Evolutionary conservation across 2,113 vertebrate species (phyloP).

Genomic region (Phrynosoma platyrhinos): DNA sequence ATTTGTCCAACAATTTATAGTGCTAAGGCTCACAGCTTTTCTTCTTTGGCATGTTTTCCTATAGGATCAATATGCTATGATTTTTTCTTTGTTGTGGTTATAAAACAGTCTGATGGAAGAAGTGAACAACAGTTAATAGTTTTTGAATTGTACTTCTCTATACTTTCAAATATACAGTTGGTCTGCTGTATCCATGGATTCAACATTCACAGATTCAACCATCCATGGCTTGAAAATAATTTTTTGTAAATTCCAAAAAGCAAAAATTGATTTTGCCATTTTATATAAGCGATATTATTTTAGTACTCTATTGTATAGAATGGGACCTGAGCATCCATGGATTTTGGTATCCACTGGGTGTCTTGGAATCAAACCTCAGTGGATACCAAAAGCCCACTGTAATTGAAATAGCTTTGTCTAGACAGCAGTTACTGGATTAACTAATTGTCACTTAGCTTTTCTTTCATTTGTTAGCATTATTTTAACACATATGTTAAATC

Average conservation of each 20-base stretch:
- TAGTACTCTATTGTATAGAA: no score
- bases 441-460: slow-evolving; percentile 31
- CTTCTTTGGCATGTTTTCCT: neutral
- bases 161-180: no score
- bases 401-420: slow-evolving; percentile 2
- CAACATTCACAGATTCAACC: no score
- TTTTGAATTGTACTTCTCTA: neutral
- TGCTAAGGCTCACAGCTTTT: neutral
- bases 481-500: slow-evolving; percentile 39
- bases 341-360: no score
- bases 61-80: neutral
- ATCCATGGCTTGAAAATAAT: no score
- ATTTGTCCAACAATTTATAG: neutral
- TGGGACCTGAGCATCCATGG: no score
- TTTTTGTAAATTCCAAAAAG: no score
- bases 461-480: slow-evolving; percentile 13
- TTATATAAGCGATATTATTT: no score
- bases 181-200: no score
- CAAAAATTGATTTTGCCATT: no score
- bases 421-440: neutral
- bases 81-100: slow-evolving; percentile 12
- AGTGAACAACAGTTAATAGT: slow-evolving; percentile 5
- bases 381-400: no score
- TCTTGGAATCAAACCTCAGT: no score
- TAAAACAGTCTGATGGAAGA: slow-evolving; percentile 20